Conservation (phyloP, 2,888 invertebrate species). For the Campoplex capitator region DNA sequence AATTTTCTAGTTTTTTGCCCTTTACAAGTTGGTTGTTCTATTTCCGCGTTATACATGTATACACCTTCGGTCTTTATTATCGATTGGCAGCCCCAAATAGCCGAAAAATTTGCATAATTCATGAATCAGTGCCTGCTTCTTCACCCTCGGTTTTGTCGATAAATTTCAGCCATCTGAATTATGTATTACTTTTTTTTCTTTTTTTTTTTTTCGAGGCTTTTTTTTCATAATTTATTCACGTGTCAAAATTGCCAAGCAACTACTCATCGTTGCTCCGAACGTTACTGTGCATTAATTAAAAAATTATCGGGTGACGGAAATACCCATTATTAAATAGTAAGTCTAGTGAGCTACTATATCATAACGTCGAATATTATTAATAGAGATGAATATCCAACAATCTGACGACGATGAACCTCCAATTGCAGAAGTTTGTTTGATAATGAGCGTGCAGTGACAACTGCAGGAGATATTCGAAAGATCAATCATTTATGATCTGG, state of each 20-base stretch:
- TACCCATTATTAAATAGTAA: not conserved
- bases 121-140: conserved; percentile 35
- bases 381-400: too few relatives aligned
- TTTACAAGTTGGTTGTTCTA: conserved; percentile 3
- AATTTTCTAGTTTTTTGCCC: conserved; percentile 17
- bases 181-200: conserved; percentile 22
- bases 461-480: too few relatives aligned
- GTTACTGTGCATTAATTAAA: conserved; percentile 33
- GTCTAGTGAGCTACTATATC: not conserved
- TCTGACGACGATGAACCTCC: not conserved
- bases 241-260: conserved; percentile 26
- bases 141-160: conserved; percentile 37
- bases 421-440: too few relatives aligned
- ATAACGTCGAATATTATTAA: too few relatives aligned
- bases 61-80: conserved; percentile 10
- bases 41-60: not conserved
- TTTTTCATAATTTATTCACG: conserved; percentile 46
- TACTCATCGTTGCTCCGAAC: not conserved
- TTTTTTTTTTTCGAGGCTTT: not conserved
- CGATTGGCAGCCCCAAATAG: conserved; percentile 41
- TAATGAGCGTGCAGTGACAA: too few relatives aligned
- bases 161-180: conserved; percentile 34
- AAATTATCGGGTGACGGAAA: conserved; percentile 6
- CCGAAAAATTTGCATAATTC: conserved; percentile 46
- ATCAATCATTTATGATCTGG: too few relatives aligned